Evolutionary conservation across 2,113 vertebrate genomes (phyloP).

Genomic region (Neopipo cinnamomea): DNA sequence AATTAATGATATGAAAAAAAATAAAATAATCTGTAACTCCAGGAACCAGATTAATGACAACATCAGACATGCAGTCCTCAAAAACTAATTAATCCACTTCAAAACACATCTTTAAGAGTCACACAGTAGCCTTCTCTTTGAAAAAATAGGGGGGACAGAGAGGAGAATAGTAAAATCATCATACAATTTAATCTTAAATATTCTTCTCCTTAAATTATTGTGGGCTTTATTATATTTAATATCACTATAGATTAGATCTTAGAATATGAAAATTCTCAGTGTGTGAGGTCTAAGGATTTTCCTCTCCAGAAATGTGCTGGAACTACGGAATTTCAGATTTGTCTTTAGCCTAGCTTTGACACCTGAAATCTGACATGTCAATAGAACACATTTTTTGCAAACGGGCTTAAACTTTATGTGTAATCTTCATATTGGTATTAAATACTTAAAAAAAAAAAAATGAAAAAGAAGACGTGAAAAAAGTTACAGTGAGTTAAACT

Average conservation of each 20-base stretch:
- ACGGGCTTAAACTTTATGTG: neutral
- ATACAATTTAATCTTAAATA: neutral
- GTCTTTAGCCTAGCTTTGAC: neutral
- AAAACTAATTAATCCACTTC: neutral
- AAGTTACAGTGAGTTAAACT: neutral
- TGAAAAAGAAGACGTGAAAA: neutral
- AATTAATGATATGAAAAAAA: neutral
- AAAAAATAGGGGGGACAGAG: rapidly evolving
- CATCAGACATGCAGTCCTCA: neutral
- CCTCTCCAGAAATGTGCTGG: neutral
- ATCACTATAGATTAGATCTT: neutral
- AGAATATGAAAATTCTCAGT: neutral
- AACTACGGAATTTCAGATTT: neutral
- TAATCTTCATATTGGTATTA: neutral
- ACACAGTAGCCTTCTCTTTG: neutral
- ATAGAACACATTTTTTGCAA: neutral
- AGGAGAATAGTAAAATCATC: neutral
- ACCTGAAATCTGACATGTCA: neutral
- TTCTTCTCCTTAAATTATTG: neutral
- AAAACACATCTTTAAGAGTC: neutral
- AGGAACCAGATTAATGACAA: neutral
- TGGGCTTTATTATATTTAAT: neutral
- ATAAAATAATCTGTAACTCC: neutral
- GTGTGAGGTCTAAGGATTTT: neutral
- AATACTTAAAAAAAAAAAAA: too few species aligned